phyloP scores from a whole-genome alignment of 2,113 vertebrate genomes.

The Mesitornis unicolor region DNA sequence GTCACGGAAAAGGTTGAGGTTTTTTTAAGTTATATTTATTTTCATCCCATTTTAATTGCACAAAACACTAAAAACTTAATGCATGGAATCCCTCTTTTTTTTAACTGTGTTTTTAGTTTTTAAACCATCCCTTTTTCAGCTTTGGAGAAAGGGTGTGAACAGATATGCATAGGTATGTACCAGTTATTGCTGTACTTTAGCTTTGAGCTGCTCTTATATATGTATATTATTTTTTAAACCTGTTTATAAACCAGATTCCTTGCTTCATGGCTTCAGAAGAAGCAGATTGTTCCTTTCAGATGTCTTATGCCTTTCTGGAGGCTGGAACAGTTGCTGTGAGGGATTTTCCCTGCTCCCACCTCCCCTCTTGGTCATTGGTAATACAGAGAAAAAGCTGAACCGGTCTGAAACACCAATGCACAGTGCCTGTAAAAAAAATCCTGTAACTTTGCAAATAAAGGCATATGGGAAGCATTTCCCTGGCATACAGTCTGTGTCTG shows the following conservation, averaged over 20 bases:
- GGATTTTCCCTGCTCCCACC: background rate
- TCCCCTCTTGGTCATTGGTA: background rate
- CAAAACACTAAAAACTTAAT: constrained; percentile 79
- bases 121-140: constrained; percentile 14
- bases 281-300: constrained; percentile 21
- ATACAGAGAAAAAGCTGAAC: background rate
- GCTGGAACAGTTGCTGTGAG: background rate
- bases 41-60: constrained; percentile 74
- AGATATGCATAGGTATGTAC: background rate
- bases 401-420: constrained; percentile 11
- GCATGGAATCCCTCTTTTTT: constrained; percentile 39
- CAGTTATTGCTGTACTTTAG: constrained; percentile 61
- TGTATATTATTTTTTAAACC: constrained; percentile 57
- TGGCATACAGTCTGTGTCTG: background rate
- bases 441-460: constrained; percentile 74
- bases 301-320: constrained; percentile 47
- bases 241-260: constrained; percentile 46
- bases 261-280: constrained; percentile 19
- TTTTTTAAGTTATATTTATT: constrained; percentile 82
- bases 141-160: background rate
- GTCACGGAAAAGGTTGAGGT: constrained; percentile 62
- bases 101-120: constrained; percentile 28
- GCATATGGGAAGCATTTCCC: constrained; percentile 41
- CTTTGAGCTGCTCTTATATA: constrained; percentile 46
- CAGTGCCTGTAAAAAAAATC: constrained; percentile 56